Conservation (phyloP, 2,113 vertebrate species). For the Dicentrarchus labrax region DNA sequence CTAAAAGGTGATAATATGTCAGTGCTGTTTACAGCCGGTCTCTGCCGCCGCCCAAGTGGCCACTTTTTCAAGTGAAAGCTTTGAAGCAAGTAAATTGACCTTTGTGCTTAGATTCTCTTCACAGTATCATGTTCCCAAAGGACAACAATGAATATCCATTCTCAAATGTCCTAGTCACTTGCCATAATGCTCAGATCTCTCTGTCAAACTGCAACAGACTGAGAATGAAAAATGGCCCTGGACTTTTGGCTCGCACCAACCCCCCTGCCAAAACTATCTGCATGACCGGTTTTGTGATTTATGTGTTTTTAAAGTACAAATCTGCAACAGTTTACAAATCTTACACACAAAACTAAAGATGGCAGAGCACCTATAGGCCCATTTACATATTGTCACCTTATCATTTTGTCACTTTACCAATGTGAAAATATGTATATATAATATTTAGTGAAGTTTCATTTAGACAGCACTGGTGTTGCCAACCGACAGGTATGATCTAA, state of each 20-base stretch:
- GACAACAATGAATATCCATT: neutral
- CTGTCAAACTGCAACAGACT: conserved; percentile 2
- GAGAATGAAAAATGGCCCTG: conserved; percentile 8
- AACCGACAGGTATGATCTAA: neutral
- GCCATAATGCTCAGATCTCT: neutral
- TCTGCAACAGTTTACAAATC: neutral
- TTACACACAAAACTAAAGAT: neutral
- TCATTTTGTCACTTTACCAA: neutral
- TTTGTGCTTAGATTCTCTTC: neutral
- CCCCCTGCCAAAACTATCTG: neutral
- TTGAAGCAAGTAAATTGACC: neutral
- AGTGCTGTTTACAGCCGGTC: neutral
- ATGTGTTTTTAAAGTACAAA: neutral
- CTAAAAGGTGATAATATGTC: neutral
- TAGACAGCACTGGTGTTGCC: neutral
- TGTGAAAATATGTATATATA: neutral
- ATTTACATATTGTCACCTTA: neutral
- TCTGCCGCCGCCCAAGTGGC: neutral
- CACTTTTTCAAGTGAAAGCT: neutral
- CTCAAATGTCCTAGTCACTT: neutral
- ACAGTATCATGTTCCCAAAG: neutral
- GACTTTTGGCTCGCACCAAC: neutral
- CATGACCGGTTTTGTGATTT: conserved; percentile 12
- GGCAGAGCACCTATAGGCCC: neutral
- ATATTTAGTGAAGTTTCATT: neutral